Evolutionary conservation across 1,140 invertebrate genomes (phyloP).

Genomic region (Sesamia nonagrioides): DNA sequence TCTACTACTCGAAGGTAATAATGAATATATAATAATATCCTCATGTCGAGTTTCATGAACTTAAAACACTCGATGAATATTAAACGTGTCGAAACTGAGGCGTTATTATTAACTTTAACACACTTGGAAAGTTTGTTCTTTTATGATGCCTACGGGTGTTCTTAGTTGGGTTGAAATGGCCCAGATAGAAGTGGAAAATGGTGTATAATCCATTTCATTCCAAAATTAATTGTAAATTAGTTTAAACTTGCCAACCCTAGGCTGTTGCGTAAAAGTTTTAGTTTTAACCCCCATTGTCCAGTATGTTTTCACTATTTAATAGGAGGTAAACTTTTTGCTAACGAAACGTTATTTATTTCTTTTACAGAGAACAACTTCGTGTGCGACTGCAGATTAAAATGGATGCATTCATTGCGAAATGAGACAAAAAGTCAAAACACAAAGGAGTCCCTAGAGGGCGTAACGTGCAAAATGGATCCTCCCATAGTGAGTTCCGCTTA

Average conservation of each 20-base stretch:
- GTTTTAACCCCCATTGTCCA: conserved; percentile 6
- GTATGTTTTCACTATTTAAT: conserved; percentile 3
- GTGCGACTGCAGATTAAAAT: conserved; percentile 93
- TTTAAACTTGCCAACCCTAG: conserved; percentile 15
- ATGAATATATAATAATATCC: conserved; percentile 75
- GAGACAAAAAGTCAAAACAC: conserved; percentile 91
- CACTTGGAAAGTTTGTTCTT: conserved; percentile 69
- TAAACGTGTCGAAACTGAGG: conserved; percentile 68
- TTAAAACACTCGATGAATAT: conserved; percentile 74
- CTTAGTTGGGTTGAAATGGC: conserved; percentile 47
- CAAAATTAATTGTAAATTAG: conserved; percentile 52
- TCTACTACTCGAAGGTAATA: conserved; percentile 93
- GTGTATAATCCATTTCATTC: conserved; percentile 55
- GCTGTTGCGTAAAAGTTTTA: conserved; percentile 27
- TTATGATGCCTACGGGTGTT: conserved; percentile 66
- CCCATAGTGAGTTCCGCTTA: conserved; percentile 79
- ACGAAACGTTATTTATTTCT: conserved; percentile 34
- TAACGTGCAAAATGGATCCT: conserved; percentile 90
- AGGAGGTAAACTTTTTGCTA: conserved; percentile 29
- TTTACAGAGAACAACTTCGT: conserved; percentile 92
- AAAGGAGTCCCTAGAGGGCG: conserved; percentile 89
- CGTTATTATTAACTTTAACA: conserved; percentile 65
- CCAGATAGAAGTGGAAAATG: conserved; percentile 53
- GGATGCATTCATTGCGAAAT: conserved; percentile 92
- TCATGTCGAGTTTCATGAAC: conserved; percentile 64